phyloP scores from a whole-genome alignment of 2,888 invertebrate genomes.

The Pristionchus arcanus region DNA sequence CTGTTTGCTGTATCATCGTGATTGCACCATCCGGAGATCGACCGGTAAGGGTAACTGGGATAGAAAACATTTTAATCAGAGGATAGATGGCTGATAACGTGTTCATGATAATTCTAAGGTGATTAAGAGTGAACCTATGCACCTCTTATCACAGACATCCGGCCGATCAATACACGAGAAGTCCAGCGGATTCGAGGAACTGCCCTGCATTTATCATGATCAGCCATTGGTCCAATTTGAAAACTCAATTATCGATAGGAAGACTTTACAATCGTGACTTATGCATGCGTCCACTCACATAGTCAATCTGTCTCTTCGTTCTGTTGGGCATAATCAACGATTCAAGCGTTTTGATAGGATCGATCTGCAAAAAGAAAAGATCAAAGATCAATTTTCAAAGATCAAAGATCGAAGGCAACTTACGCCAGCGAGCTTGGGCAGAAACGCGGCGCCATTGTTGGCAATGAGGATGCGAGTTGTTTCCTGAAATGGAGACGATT shows the following conservation, averaged over 20 bases:
- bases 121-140: too few species aligned
- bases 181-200: neutral
- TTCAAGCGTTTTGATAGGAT: neutral
- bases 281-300: neutral
- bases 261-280: neutral
- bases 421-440: neutral
- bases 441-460: neutral
- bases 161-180: constrained; percentile 26
- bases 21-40: constrained; percentile 89
- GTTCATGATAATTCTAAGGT: too few species aligned
- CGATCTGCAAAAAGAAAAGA: neutral
- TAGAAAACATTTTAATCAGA: too few species aligned
- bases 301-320: neutral
- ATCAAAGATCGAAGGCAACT: neutral
- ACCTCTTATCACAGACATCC: neutral
- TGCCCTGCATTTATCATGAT: neutral
- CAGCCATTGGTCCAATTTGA: neutral
- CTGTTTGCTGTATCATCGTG: constrained; percentile 84
- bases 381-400: neutral
- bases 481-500: constrained; percentile 10
- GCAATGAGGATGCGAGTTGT: constrained; percentile 33
- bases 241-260: neutral
- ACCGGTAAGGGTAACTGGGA: constrained; percentile 60
- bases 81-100: too few species aligned
- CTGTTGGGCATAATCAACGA: neutral